These are phyloP conservation scores for Leucosticte australis DNA, from an alignment of 2,113 vertebrate genomes.

Conservation along the genomic window DNA sequence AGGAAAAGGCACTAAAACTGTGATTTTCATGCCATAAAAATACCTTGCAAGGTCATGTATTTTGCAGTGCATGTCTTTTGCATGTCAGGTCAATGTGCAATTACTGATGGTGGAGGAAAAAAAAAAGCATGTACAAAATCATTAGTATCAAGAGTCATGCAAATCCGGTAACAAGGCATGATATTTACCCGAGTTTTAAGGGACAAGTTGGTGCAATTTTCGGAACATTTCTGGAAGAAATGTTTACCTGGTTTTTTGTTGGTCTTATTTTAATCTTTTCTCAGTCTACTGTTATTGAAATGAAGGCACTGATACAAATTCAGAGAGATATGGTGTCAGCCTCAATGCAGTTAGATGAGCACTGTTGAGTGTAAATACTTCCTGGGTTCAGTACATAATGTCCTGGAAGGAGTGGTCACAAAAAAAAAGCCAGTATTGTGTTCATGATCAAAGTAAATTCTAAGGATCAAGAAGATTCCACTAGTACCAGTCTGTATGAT, in stretches of 20 bases:
- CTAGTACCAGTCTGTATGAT: not conserved
- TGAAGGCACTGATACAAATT: not conserved
- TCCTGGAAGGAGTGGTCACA: not conserved
- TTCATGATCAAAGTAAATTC: not conserved
- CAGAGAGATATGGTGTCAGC: not conserved
- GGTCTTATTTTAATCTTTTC: not conserved
- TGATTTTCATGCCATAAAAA: not conserved
- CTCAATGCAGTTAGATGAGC: not conserved
- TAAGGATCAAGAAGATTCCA: not conserved
- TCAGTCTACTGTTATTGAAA: not conserved
- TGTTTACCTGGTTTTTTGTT: not conserved
- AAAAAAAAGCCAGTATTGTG: not conserved
- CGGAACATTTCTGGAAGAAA: not conserved
- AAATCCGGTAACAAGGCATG: not conserved
- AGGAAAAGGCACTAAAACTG: not conserved
- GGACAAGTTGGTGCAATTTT: not conserved
- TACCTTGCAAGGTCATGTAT: not conserved
- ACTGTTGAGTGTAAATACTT: not conserved
- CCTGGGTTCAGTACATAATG: too few species aligned
- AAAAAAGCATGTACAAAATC: not conserved
- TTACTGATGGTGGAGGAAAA: not conserved
- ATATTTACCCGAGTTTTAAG: not conserved
- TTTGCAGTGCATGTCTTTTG: not conserved
- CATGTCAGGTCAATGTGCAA: not conserved
- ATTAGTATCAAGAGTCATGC: not conserved